These are phyloP conservation scores for Oryzias celebensis DNA, from an alignment of 2,113 vertebrate species.

Conservation along the genomic window DNA sequence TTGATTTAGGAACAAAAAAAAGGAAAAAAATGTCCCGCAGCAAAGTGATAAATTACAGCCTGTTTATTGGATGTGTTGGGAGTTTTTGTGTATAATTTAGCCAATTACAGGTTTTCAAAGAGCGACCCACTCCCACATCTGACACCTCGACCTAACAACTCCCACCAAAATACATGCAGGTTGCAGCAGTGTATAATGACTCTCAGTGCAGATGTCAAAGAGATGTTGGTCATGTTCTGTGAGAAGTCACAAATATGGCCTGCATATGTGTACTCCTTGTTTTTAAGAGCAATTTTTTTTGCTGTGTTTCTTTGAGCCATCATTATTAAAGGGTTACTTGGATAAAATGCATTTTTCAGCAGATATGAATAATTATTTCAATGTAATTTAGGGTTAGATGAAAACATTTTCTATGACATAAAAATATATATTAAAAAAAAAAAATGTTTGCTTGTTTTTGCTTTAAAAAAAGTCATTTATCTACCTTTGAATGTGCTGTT, in stretches of 20 bases:
- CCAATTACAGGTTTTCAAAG: conserved; percentile 53
- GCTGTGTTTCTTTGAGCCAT: conserved; percentile 6
- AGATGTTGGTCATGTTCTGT: conserved; percentile 25
- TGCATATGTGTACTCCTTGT: conserved; percentile 17
- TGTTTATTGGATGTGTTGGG: conserved; percentile 22
- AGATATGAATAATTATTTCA: no score
- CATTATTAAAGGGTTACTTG: no score
- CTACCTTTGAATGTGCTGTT: no score
- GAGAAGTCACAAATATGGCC: conserved; percentile 15
- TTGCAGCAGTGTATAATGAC: conserved; percentile 2
- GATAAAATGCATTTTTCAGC: no score
- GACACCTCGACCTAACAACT: conserved; percentile 22
- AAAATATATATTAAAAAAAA: no score
- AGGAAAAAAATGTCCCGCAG: not conserved
- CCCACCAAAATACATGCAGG: conserved; percentile 11
- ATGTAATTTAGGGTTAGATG: no score
- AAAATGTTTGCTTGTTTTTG: no score
- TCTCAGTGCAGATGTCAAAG: conserved; percentile 16
- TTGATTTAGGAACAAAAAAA: conserved; percentile 8
- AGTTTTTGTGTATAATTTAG: conserved; percentile 35
- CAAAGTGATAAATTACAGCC: conserved; percentile 38
- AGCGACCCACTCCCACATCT: conserved; percentile 25
- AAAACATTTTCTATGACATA: no score
- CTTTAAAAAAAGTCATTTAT: no score
- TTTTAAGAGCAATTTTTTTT: not conserved